phyloP scores from a whole-genome alignment of 1,140 invertebrate genomes.

The Scaptomyza graminum region DNA sequence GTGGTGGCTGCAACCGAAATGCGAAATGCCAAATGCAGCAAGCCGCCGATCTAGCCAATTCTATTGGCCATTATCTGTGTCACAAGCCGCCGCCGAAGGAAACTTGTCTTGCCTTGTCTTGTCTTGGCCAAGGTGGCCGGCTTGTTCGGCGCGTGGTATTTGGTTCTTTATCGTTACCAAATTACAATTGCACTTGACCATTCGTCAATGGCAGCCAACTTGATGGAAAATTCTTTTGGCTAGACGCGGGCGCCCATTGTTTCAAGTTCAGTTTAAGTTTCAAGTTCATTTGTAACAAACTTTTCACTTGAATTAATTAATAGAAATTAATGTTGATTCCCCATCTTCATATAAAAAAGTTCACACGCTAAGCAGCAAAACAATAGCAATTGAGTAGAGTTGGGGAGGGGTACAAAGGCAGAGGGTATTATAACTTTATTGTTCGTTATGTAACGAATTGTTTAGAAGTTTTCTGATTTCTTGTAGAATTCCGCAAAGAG shows the following conservation, averaged over 20 bases:
- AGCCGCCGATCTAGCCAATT: conserved; percentile 53
- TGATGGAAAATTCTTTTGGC: conserved; percentile 28
- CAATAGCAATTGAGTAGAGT: conserved; percentile 14
- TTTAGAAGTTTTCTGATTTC: background rate
- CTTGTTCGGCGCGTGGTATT: conserved; percentile 52
- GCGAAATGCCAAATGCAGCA: conserved; percentile 74
- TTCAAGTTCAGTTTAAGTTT: conserved; percentile 44
- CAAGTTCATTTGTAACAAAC: conserved; percentile 34
- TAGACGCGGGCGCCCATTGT: background rate
- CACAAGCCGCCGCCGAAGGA: conserved; percentile 67
- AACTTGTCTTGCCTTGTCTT: conserved; percentile 36
- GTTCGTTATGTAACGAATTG: background rate
- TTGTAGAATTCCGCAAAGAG: too few relatives aligned
- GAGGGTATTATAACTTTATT: background rate
- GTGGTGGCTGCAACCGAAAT: conserved; percentile 63
- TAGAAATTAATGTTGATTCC: conserved; percentile 2
- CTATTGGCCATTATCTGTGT: conserved; percentile 60
- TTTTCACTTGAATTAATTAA: conserved; percentile 22
- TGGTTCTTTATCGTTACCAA: conserved; percentile 63
- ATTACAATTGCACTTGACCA: conserved; percentile 67
- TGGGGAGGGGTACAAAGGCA: background rate
- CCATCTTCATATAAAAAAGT: background rate
- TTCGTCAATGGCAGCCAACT: conserved; percentile 51
- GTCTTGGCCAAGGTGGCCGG: conserved; percentile 38
- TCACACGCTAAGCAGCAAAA: conserved; percentile 32